Evolutionary conservation across 2,888 invertebrate genomes (phyloP).

Genomic region (Caenorhabditis sulstoni): DNA sequence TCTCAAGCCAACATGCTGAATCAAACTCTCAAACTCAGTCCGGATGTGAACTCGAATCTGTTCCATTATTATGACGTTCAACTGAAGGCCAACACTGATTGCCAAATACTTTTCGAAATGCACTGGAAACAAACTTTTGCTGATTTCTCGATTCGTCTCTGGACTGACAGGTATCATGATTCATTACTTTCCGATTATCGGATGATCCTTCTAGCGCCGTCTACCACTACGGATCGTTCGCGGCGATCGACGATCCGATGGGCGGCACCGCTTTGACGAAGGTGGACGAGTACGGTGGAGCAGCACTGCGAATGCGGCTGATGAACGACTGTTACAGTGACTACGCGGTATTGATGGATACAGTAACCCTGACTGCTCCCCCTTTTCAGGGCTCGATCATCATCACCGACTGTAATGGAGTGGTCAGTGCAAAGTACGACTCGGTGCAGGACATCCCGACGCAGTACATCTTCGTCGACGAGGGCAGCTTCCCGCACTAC

Average conservation of each 20-base stretch:
- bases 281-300: conserved; percentile 41
- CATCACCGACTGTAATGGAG: conserved; percentile 39
- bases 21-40: too few relatives aligned
- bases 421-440: conserved; percentile 38
- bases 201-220: neutral
- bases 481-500: conserved; percentile 48
- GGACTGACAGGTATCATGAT: too few relatives aligned
- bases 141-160: too few relatives aligned
- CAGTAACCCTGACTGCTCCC: neutral
- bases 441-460: conserved; percentile 23
- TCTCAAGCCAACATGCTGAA: too few relatives aligned
- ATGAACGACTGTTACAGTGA: conserved; percentile 47
- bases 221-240: conserved; percentile 41
- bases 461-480: conserved; percentile 38
- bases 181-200: too few relatives aligned
- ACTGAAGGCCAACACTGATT: too few relatives aligned
- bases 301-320: conserved; percentile 36
- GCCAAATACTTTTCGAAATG: too few relatives aligned
- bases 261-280: conserved; percentile 9
- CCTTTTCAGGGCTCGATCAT: conserved; percentile 20
- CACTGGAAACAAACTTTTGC: too few relatives aligned
- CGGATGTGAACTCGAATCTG: too few relatives aligned
- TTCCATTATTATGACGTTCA: too few relatives aligned
- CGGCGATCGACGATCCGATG: conserved; percentile 40
- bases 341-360: too few relatives aligned